Percentiles rank a stretch among this genome's conserved stretches.
These are phyloP conservation scores for Papilio protenor DNA, from an alignment of 2,888 invertebrate species.

Conservation along the genomic window DNA sequence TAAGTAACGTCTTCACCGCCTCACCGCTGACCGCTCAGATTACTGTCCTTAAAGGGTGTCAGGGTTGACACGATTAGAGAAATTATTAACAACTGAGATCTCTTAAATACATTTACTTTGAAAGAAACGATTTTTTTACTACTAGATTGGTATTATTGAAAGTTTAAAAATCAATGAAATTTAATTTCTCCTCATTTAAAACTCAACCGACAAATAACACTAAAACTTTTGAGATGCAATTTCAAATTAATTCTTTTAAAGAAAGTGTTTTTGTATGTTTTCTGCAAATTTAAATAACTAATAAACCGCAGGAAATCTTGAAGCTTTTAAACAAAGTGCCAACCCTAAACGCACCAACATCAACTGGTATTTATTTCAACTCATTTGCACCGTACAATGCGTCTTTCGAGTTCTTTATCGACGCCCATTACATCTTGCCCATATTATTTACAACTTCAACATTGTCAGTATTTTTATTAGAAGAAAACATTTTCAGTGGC, in stretches of 20 bases:
- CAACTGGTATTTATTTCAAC: constrained; percentile 66
- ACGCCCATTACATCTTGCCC: constrained; percentile 50
- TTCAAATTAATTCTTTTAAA: neutral
- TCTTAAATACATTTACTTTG: too few species aligned
- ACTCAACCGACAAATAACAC: neutral
- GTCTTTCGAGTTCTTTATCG: constrained; percentile 59
- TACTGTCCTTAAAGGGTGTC: constrained; percentile 54
- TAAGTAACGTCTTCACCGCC: constrained; percentile 60
- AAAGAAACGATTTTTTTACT: too few species aligned
- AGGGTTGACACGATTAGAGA: constrained; percentile 58
- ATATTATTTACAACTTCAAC: constrained; percentile 64
- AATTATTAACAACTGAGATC: neutral
- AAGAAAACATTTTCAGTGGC: constrained; percentile 53
- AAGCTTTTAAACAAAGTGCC: constrained; percentile 45
- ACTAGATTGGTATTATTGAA: neutral
- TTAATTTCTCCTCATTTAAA: neutral
- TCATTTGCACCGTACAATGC: constrained; percentile 67
- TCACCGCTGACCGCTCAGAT: constrained; percentile 70
- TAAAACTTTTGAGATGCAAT: neutral
- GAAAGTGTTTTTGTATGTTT: neutral
- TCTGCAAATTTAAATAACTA: neutral
- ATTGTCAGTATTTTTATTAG: constrained; percentile 61
- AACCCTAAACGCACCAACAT: constrained; percentile 60
- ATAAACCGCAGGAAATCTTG: neutral
- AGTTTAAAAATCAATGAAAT: neutral